Base-by-base conservation (phyloP, 2,888 invertebrate species). In the Drosophila kambysellisi region DNA sequence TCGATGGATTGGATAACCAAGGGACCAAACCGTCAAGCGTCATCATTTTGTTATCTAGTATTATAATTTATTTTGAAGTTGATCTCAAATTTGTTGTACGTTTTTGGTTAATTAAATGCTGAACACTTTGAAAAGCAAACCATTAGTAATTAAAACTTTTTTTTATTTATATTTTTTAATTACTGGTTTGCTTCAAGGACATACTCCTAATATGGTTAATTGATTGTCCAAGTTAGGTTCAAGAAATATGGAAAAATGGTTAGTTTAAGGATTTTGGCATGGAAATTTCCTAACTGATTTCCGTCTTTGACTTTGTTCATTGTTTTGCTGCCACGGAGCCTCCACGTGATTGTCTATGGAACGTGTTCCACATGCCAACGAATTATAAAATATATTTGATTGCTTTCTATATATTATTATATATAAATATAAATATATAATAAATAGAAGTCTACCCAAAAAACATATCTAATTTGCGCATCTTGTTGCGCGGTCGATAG, bases 301-400 rank as follows among this genome's bases (percentile, higher is more conserved):
- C 4, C 46, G 25, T 46, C 35, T 17, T n/a, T 12, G 7, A 25
- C 25, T 37, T 59, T 65, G 61, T 48, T 56, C 56, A 60, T 63
- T 46, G 39, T 65, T 20, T 54, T 46, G 30, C 9, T 50, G 32
- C 11, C 78, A 77, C 48, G 35, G 30, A 35, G 50, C 33, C 20
- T 48, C 60, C 77, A 46, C 71, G 81, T 76, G 81, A 71, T 76
- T 33, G 8, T 25, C 32, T 8, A 58, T 5, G 11, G 54, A 61
- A 80, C 81, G 77, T 77, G 81, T 37, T 25, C 30, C 46, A 29
- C 66, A 77, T 80, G 50, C 52, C 58, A 74, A 76, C 39, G 30
- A 43, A 25, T 43, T 54, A 30, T 48, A 43, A 20, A 53, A 37
- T 53, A 68, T 39, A 25, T 54, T 41, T 79, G 54, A 53, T 53